Base-by-base conservation (phyloP, 1,140 invertebrate genomes). In the Heliothis subflexa region DNA sequence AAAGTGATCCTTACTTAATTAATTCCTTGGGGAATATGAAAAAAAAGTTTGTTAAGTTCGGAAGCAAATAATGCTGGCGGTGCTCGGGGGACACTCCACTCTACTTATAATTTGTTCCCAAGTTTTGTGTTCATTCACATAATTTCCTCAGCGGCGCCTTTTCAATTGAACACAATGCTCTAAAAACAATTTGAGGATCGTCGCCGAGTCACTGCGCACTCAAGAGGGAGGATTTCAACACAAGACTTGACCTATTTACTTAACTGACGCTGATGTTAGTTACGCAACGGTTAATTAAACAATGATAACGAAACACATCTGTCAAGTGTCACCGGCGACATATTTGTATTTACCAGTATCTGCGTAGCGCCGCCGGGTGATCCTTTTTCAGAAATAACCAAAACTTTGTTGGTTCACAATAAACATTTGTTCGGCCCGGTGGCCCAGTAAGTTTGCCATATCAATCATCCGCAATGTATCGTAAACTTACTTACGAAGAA, bases 1-100 rank as follows among this genome's bases (percentile, higher is more conserved):
- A 54, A 81, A 83, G 66, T 83, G 82, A 86, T 86, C 82, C 82
- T 80, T 72, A 79, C 59, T 82, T 85, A 87, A 87, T 87, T 87
- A 85, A 87, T 85, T 81, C 85, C 50, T 61, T 73, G 59, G 79
- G 73, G 79, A 87, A 80, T 82, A 86, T 81, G 61, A 70, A 78
- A 80, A 81, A 85, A 86, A 86, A 80, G 71, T 84, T 83, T 81
- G 62, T 78, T 81, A 79, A 80, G 74, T 81, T 80, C 70, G 76
- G 77, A 81, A 85, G 80, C 80, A 82, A 86, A 83, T 86, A 86
- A 86, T 81, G 81, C 66, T 68, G 72, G 50, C 33, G 59, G 55
- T 78, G 49, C 79, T 70, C 80, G 21, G 40, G 79, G 71, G 81
- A 81, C 55, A 70, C 79, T 71, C 66, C 76, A 78, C 64, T 79